Evolutionary conservation across 2,113 vertebrate genomes (phyloP).

Genomic region (Martes martes): DNA sequence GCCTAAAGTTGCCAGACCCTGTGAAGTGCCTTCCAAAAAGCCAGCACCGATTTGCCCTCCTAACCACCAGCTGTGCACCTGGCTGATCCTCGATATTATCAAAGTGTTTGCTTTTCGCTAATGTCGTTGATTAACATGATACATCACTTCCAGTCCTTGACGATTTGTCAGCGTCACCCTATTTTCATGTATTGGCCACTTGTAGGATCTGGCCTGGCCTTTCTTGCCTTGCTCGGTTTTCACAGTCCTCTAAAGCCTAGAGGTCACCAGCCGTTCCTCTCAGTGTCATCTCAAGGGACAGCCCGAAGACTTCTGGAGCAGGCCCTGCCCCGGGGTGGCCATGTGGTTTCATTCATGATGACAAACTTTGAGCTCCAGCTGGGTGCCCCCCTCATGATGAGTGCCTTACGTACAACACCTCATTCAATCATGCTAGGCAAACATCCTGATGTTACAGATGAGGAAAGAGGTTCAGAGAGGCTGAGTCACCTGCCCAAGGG

Average conservation of each 20-base stretch:
- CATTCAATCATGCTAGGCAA: not conserved
- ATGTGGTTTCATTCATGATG: not conserved
- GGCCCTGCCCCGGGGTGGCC: not conserved
- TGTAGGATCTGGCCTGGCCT: not conserved
- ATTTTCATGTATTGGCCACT: not conserved
- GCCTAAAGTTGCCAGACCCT: not conserved
- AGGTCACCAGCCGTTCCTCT: not conserved
- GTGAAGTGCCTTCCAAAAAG: not conserved
- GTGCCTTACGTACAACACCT: not conserved
- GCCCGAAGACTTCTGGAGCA: not conserved
- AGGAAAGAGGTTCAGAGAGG: not conserved
- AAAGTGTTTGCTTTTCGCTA: not conserved
- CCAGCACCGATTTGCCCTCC: not conserved
- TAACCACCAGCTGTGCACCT: no score
- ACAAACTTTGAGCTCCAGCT: not conserved
- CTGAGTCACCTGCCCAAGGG: not conserved
- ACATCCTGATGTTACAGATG: not conserved
- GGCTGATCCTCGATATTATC: not conserved
- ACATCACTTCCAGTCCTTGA: not conserved
- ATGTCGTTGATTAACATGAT: not conserved
- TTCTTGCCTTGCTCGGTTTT: not conserved
- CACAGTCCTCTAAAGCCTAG: not conserved
- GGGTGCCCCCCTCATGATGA: not conserved
- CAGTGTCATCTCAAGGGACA: not conserved
- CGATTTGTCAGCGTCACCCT: not conserved